phyloP scores from a whole-genome alignment of 2,888 invertebrate species.

The Megastigmus dorsalis region DNA sequence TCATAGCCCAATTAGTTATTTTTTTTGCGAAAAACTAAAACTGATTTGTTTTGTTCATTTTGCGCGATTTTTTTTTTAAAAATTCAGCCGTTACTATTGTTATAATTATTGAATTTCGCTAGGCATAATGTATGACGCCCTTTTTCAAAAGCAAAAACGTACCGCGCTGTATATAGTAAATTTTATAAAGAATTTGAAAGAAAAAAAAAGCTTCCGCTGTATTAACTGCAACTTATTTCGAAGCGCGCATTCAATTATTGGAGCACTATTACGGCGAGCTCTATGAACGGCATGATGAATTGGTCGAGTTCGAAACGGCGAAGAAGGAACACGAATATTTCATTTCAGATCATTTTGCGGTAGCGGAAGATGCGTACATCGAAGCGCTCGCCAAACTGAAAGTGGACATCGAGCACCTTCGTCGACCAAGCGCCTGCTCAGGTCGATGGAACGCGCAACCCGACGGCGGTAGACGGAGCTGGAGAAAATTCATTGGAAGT shows the following conservation, averaged over 20 bases:
- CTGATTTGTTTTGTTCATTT: too few relatives aligned
- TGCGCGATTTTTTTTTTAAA: too few relatives aligned
- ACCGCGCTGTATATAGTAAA: neutral
- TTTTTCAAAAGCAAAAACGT: too few relatives aligned
- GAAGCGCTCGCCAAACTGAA: neutral
- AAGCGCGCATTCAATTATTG: neutral
- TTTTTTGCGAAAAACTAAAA: too few relatives aligned
- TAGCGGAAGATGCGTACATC: neutral
- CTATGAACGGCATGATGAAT: neutral
- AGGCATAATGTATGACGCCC: too few relatives aligned
- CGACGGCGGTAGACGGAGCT: neutral
- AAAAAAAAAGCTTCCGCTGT: neutral
- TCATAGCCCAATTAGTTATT: too few relatives aligned
- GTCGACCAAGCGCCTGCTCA: neutral
- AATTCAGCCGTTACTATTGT: too few relatives aligned
- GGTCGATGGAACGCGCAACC: neutral
- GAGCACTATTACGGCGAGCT: neutral
- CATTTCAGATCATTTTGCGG: neutral
- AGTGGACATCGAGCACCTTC: neutral
- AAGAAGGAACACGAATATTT: neutral
- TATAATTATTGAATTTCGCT: too few relatives aligned
- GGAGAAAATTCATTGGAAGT: neutral
- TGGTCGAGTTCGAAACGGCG: neutral
- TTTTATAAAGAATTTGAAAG: neutral
- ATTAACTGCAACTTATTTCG: neutral